phyloP scores from a whole-genome alignment of 1,140 invertebrate species.

The Latrodectus geometricus region DNA sequence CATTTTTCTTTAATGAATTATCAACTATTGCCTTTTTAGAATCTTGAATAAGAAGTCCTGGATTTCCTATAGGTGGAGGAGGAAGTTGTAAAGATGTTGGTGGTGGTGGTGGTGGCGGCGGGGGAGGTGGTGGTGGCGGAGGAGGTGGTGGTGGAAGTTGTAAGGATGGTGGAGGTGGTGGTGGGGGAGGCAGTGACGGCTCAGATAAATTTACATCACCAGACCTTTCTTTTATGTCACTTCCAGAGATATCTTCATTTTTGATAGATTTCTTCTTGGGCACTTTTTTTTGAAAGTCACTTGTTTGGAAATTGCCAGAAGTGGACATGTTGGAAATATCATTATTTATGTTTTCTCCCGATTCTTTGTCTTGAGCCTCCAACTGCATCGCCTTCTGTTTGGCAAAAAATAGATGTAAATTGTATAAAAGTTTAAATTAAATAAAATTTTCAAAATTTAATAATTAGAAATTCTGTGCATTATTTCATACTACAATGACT shows the following conservation, averaged over 20 bases:
- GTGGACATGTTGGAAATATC: not conserved
- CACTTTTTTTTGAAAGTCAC: too few species aligned
- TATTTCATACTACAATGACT: too few species aligned
- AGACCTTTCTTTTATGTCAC: too few species aligned
- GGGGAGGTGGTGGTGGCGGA: too few species aligned
- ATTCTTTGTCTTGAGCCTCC: conserved; percentile 5
- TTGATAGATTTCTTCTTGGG: not conserved
- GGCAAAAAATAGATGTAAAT: conserved; percentile 1
- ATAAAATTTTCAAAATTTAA: too few species aligned
- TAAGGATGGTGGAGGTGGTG: not conserved
- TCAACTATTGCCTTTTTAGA: too few species aligned
- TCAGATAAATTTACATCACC: not conserved
- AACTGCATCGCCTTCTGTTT: conserved; percentile 5
- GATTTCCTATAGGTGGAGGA: not conserved
- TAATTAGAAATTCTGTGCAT: too few species aligned
- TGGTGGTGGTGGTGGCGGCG: not conserved
- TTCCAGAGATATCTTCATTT: too few species aligned
- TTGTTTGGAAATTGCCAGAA: too few species aligned
- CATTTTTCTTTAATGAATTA: not conserved
- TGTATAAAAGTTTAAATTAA: too few species aligned
- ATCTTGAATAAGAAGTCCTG: not conserved
- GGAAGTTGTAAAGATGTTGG: not conserved
- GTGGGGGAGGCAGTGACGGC: conserved; percentile 3
- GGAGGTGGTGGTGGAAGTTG: conserved; percentile 24
- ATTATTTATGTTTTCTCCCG: not conserved